Base-by-base conservation (phyloP, 2,797 vertebrate genomes). In the Pyrocephalus nanus region DNA sequence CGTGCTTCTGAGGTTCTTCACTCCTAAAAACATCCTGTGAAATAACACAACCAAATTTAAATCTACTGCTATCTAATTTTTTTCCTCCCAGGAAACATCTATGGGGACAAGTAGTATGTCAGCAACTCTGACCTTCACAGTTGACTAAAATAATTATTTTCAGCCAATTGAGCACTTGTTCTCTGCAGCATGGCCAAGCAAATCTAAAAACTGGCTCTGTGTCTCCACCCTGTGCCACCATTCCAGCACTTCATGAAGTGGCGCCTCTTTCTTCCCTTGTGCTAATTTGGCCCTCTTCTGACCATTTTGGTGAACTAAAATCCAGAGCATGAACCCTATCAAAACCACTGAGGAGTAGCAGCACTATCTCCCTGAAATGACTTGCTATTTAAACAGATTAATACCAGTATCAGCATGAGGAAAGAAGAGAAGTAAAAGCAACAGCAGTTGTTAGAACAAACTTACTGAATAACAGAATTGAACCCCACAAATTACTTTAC, bases 371-470 rank as follows among this genome's bases (percentile, higher is more conserved):
- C 23, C 53, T 47, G 32, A 71, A 70, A 32, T 1, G 0, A 32
- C 12, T n/a, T 55, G 29, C 42, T 47, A 4, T 29, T 42, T 54
- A 32, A n/a, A n/a, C 3, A 1, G 25, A 50, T 26, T 16, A 74
- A 73, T 23, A n/a, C 5, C 51, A 48, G 11, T 27, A 50, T 42
- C 14, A 23, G 9, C 4, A 1, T 0, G 1, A 57, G 26, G 27
- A 26, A 89, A 79, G 29, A 55, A 45, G 15, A 38, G 9, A 53
- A 73, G 42, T 40, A 57, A 53, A 57, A 50, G 22, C 29, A 75
- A 50, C 53, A 75, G 60, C 5, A 23, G 34, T 27, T 6, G 2
- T 54, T 20, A 76, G 32, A 86, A 14, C 10, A 69, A 73, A 80
- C 55, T 34, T 83, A 32, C 12, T 45, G 12, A 92, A 38, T 18